Conservation (phyloP, 35 echinoderm and acorn worm genomes). For the Amphiura filiformis region DNA sequence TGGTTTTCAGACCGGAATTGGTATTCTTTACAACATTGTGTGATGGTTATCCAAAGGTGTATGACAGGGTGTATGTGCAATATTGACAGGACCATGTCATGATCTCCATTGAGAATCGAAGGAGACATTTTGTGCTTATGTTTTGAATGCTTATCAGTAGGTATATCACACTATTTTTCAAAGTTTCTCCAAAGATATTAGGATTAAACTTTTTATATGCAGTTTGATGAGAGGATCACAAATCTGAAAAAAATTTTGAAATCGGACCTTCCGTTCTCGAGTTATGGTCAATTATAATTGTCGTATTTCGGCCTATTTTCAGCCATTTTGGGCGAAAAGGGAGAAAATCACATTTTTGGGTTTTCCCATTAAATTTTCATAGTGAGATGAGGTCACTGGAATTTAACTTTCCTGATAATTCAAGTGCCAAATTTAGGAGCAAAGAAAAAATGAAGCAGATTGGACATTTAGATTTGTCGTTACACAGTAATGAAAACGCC, state of each 20-base stretch:
- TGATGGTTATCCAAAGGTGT: too few relatives aligned
- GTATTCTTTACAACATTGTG: too few relatives aligned
- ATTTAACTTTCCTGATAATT: not conserved
- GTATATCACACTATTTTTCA: not conserved
- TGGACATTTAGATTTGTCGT: not conserved
- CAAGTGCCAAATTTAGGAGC: not conserved
- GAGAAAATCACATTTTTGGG: not conserved
- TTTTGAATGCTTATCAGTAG: not conserved
- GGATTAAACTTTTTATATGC: not conserved
- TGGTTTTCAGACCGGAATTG: too few relatives aligned
- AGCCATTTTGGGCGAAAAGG: constrained; percentile 25
- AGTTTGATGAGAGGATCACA: constrained; percentile 16
- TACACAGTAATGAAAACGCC: not conserved
- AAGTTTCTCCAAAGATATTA: not conserved
- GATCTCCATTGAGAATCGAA: too few relatives aligned
- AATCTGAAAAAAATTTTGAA: constrained; percentile 2
- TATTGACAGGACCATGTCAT: too few relatives aligned
- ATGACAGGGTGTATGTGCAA: too few relatives aligned
- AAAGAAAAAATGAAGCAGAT: not conserved
- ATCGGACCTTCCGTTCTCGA: constrained; percentile 12
- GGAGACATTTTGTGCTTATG: too few relatives aligned
- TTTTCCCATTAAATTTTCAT: not conserved
- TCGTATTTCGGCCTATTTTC: not conserved
- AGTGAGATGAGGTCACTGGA: not conserved
- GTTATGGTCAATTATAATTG: constrained; percentile 2